Evolutionary conservation across 2,888 invertebrate genomes (phyloP), one percentile per base, ranked within the genome.

Genomic region (Dicycla oo): DNA sequence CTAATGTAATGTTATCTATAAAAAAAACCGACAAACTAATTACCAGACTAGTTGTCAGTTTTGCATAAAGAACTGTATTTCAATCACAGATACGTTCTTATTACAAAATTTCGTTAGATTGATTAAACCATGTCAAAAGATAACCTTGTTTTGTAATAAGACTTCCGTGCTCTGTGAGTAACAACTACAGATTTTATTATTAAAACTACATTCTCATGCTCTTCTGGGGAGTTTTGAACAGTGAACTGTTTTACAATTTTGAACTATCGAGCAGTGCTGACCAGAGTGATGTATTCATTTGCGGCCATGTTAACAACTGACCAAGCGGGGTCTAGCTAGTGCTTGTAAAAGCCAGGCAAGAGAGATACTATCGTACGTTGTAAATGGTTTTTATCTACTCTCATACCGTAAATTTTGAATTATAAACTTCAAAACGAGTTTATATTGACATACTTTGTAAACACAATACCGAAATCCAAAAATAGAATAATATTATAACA

Each of bases 281-380:
- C 56, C 57, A 23, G 40, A 10, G 26, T 61, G 57, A 58, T 63
- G 58, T 60, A 79, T 78, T 68, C 65, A 57, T 13, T 30, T n/a
- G 49, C n/a, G 45, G 40, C 13, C 53, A 70, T 80, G 78, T 80
- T 78, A 74, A 74, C 80, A 74, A 61, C 34, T 66, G 54, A 49
- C 43, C 0, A 13, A n/a, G 18, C 7, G 20, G 5, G 30, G 15
- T 26, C 23, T 43, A 56, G 47, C 23, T 34, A 40, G 45, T 30
- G n/a, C 13, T 30, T n/a, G 18, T 30, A 11, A n/a, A 69, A 69
- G 13, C 18, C 30, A 26, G 11, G 2, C 26, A 3, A 11, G 4
- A 34, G 23, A 26, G 3, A 3, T 40, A 15, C 11, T 49, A 23
- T 20, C 10, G 6, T 26, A 4, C 1, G 0, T 2, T 64, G 20